Conservation (phyloP, 2,113 vertebrate species). For the Nycticebus coucang region DNA sequence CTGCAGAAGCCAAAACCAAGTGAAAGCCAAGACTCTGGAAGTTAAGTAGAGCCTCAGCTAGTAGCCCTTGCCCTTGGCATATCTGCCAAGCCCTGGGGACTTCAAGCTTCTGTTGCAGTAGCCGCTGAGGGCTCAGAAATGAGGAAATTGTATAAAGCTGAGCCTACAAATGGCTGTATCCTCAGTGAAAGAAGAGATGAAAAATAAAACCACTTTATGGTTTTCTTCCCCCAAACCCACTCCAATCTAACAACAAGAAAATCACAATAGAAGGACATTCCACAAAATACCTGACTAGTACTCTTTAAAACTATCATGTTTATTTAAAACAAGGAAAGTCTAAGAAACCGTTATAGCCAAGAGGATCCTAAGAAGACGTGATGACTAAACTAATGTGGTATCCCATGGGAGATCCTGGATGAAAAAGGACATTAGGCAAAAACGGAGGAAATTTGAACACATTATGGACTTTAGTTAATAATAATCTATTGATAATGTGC, state of each 20-base stretch:
- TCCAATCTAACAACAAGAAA: neutral
- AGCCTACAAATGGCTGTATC: neutral
- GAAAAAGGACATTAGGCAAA: neutral
- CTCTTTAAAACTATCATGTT: neutral
- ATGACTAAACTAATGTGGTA: neutral
- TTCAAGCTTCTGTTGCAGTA: neutral
- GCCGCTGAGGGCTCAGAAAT: neutral
- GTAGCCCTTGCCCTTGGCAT: neutral
- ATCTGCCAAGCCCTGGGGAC: neutral
- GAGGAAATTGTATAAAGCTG: neutral
- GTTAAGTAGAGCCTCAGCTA: neutral
- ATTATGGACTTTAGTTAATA: neutral
- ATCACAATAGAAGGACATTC: neutral
- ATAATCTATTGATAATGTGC: neutral
- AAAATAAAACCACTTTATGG: neutral
- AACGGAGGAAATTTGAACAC: neutral
- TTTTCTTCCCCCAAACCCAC: neutral
- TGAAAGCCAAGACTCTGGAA: neutral
- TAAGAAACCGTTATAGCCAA: neutral
- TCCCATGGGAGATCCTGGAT: neutral
- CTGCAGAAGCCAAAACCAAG: neutral
- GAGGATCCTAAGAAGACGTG: neutral
- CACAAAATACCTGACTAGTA: neutral
- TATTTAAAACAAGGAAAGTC: neutral
- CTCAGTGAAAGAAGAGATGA: neutral